Evolutionary conservation across 2,113 vertebrate species (phyloP).

Genomic region (Neogobius melanostomus): DNA sequence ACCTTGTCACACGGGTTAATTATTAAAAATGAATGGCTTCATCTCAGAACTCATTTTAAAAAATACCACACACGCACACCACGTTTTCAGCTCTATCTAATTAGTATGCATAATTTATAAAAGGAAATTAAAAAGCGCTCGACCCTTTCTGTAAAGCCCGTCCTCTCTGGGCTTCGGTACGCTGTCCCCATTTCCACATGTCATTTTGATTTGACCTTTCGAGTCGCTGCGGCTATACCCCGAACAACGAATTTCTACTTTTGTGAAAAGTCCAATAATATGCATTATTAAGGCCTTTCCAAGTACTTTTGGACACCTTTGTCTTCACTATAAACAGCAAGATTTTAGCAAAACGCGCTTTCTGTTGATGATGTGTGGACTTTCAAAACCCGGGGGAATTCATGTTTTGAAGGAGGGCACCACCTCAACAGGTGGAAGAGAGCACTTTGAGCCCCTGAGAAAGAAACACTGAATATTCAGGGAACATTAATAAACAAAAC

Average conservation of each 20-base stretch:
- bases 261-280: no score
- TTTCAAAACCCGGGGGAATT: no score
- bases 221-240: background rate
- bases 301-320: no score
- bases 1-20: slow-evolving; percentile 4
- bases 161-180: background rate
- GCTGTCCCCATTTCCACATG: background rate
- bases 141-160: slow-evolving; percentile 2
- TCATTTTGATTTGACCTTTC: slow-evolving; percentile 3
- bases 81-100: background rate
- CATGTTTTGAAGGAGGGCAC: no score
- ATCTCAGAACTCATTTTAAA: slow-evolving; percentile 4
- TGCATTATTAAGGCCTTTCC: no score
- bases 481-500: no score
- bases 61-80: background rate
- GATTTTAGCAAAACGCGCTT: no score
- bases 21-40: slow-evolving; percentile 17
- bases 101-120: slow-evolving; percentile 16
- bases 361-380: no score
- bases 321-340: no score
- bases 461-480: no score
- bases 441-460: no score
- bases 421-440: no score
- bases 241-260: background rate
- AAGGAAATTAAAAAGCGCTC: slow-evolving; percentile 8